These are phyloP conservation scores for Montipora capitata DNA, from an alignment of 92 coral and sea anemone species.

Conservation along the genomic window DNA sequence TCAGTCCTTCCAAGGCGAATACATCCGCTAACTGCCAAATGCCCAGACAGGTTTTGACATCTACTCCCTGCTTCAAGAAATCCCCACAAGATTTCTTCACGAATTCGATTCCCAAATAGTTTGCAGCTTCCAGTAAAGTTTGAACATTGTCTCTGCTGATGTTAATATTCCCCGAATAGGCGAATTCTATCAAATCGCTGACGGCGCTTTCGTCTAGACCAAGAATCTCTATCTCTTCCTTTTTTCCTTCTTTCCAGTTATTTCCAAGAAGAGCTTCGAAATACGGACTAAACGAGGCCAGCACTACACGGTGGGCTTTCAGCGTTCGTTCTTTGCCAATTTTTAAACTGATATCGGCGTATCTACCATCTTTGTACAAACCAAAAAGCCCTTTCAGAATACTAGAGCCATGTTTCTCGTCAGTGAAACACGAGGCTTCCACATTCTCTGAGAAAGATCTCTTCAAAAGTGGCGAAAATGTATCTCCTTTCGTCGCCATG, in stretches of 20 bases:
- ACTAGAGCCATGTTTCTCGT: conserved; percentile 13
- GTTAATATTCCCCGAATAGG: conserved; percentile 83
- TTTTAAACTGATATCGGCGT: neutral
- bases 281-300: conserved; percentile 83
- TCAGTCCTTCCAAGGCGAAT: conserved; percentile 63
- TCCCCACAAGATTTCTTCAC: conserved; percentile 81
- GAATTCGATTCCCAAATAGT: conserved; percentile 82
- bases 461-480: neutral
- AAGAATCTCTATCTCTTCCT: conserved; percentile 74
- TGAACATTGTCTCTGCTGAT: conserved; percentile 80
- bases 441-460: conserved; percentile 29
- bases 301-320: conserved; percentile 85
- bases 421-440: neutral
- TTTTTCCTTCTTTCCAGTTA: conserved; percentile 78
- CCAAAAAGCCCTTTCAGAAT: neutral
- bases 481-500: neutral
- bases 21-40: conserved; percentile 81
- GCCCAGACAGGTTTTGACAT: conserved; percentile 63
- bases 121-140: conserved; percentile 84
- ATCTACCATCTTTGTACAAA: neutral
- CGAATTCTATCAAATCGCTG: conserved; percentile 83
- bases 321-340: conserved; percentile 70
- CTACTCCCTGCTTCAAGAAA: conserved; percentile 61
- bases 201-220: conserved; percentile 72
- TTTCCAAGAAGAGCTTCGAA: conserved; percentile 86